These are phyloP conservation scores for Lepidurus couesii DNA, from an alignment of 1,140 invertebrate genomes.

Conservation along the genomic window DNA sequence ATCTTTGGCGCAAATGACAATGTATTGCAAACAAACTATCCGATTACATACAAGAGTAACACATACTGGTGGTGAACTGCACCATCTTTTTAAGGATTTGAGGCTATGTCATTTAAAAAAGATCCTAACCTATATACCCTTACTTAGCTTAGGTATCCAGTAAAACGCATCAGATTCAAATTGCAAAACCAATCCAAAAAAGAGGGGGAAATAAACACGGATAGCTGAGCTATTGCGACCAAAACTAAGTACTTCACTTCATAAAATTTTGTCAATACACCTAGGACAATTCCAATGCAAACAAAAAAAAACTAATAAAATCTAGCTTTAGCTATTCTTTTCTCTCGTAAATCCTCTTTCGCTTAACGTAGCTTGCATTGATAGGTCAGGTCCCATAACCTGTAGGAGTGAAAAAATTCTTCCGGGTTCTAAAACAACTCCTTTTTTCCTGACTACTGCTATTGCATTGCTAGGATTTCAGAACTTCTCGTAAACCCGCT, in stretches of 20 bases:
- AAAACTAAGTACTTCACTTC: neutral
- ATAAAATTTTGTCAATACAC: neutral
- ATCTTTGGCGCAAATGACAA: neutral
- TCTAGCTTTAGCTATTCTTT: neutral
- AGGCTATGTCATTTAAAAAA: neutral
- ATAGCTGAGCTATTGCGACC: neutral
- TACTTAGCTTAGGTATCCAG: neutral
- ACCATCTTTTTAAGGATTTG: neutral
- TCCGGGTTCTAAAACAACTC: neutral
- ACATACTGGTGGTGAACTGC: neutral
- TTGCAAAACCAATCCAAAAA: neutral
- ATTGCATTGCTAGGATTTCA: slow-evolving; percentile 8
- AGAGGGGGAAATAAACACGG: neutral
- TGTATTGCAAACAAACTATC: neutral
- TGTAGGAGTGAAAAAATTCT: neutral
- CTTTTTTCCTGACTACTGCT: neutral
- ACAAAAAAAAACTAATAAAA: neutral
- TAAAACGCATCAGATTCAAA: neutral
- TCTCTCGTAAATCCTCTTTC: neutral
- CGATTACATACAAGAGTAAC: neutral
- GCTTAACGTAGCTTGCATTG: neutral
- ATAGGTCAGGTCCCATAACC: slow-evolving; percentile 7
- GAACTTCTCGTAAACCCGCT: neutral
- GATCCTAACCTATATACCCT: neutral
- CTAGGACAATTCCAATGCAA: neutral